These are phyloP conservation scores for Tupiocoris notatus DNA, from an alignment of 2,888 invertebrate genomes.

Conservation along the genomic window DNA sequence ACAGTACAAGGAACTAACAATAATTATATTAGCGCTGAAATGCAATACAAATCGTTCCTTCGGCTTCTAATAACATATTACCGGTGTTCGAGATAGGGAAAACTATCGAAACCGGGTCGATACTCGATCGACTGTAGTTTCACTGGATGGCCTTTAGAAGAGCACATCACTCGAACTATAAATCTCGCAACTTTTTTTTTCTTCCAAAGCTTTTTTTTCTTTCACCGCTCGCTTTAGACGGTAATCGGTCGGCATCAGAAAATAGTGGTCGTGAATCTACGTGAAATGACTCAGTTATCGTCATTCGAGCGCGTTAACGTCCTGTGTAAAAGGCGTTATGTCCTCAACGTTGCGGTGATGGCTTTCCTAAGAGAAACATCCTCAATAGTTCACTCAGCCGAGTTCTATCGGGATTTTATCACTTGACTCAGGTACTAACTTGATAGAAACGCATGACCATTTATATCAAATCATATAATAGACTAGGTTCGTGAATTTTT, in stretches of 20 bases:
- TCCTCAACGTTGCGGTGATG: neutral
- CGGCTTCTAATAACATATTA: too few relatives aligned
- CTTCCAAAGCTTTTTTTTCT: neutral
- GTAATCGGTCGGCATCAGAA: neutral
- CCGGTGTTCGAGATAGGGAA: neutral
- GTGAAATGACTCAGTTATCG: neutral
- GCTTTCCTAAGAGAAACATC: neutral
- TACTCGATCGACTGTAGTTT: neutral
- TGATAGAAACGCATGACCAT: neutral
- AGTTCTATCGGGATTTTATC: neutral
- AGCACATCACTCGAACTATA: neutral
- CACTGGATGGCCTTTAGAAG: neutral
- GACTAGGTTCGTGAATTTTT: neutral
- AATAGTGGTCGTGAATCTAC: neutral
- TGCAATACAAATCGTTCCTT: too few relatives aligned
- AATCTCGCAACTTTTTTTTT: neutral
- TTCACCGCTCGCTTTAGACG: too few relatives aligned
- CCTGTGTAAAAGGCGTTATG: neutral
- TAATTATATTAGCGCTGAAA: too few relatives aligned
- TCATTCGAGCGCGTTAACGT: neutral
- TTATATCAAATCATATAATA: neutral
- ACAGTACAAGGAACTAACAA: too few relatives aligned
- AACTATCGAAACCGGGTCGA: neutral
- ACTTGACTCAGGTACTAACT: neutral
- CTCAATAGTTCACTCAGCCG: neutral